Evolutionary conservation across 2,888 invertebrate genomes (phyloP).

Genomic region (Lycocerus yunnanus): DNA sequence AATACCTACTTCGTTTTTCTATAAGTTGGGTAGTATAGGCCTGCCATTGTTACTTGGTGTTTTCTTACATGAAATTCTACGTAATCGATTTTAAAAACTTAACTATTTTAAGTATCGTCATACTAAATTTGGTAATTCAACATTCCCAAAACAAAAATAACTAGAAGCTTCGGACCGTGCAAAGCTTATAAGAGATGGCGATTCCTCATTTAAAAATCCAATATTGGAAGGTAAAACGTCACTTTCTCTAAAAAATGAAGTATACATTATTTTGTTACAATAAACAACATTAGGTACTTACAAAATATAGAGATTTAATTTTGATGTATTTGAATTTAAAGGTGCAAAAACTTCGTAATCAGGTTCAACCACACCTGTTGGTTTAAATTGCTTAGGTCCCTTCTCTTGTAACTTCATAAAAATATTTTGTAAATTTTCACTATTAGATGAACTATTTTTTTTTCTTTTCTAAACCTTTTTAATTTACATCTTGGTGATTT

Average conservation of each 20-base stretch:
- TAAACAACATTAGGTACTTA: background rate
- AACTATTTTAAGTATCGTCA: background rate
- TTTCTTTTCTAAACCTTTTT: background rate
- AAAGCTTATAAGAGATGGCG: conserved; percentile 39
- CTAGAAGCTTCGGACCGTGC: conserved; percentile 39
- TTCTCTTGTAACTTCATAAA: background rate
- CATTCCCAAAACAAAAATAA: conserved; percentile 38
- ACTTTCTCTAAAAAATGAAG: conserved; percentile 30
- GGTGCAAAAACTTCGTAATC: background rate
- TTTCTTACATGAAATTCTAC: no score
- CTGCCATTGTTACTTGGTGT: no score
- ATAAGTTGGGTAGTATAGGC: no score
- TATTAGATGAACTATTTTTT: background rate
- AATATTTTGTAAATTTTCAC: background rate
- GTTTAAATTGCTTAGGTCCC: background rate
- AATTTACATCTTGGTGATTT: conserved; percentile 1
- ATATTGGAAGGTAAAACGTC: conserved; percentile 26
- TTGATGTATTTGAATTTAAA: background rate
- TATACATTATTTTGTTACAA: background rate
- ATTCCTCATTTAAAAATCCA: conserved; percentile 23
- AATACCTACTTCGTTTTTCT: no score
- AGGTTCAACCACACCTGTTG: background rate
- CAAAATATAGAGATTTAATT: conserved; percentile 1
- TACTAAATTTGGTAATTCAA: conserved; percentile 36
- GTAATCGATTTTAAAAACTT: no score